Evolutionary conservation across 2,113 vertebrate species (phyloP).

Genomic region (Odocoileus hemionus): DNA sequence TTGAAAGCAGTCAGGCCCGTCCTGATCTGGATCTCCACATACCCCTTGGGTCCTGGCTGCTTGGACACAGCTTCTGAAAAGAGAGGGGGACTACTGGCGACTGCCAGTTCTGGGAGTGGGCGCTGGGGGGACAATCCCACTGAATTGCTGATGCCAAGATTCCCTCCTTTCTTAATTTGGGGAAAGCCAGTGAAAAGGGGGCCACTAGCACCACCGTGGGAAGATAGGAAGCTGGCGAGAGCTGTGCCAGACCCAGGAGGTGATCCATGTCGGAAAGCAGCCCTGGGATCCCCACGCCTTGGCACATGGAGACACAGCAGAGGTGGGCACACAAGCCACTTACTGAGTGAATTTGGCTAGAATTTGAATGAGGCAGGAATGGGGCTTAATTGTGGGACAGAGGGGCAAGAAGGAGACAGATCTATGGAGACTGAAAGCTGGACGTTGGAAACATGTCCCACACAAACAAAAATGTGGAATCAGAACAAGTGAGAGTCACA

Average conservation of each 20-base stretch:
- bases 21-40: constrained; percentile 28
- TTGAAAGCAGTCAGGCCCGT: constrained; percentile 47
- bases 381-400: not conserved
- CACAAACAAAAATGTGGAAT: not conserved
- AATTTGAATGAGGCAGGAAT: not conserved
- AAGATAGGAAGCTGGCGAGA: not conserved
- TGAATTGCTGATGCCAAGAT: not conserved
- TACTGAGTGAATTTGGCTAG: not conserved
- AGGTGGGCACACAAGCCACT: not conserved
- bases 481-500: not conserved
- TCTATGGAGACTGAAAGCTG: not conserved
- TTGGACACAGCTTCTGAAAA: not conserved
- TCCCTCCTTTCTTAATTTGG: not conserved
- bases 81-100: not conserved
- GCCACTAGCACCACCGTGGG: not conserved
- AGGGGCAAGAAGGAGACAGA: not conserved
- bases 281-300: not conserved
- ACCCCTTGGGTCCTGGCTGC: not conserved
- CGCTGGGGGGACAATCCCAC: not conserved
- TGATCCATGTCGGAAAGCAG: not conserved
- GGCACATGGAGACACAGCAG: not conserved
- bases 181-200: not conserved
- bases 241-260: not conserved
- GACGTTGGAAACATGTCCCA: not conserved
- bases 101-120: not conserved